Evolutionary conservation across 2,113 vertebrate species (phyloP), one percentile per base, ranked within the genome.

Genomic region (Columba janthina): DNA sequence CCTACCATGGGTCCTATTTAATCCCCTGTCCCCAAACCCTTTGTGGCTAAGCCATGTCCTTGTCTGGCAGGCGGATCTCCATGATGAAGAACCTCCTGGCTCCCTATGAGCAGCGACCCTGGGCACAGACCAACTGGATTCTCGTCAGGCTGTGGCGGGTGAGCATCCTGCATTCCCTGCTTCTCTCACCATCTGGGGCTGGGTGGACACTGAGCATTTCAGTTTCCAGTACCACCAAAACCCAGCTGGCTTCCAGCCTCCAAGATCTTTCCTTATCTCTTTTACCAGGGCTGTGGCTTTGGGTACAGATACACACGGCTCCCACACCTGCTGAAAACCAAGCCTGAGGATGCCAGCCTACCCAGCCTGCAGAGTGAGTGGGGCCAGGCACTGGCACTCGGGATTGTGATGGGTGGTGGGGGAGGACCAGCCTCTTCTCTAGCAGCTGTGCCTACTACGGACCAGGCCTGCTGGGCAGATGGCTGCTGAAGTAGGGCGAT

Each of bases 101-200:
- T 56, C 99, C 99, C 1, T 99, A 99, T 13, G 99, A 99, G 81
- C 99, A 99, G 97, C 98, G 99, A 70, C 99, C 99, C 19, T 99
- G 99, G 99, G 99, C 99, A 32, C 99, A 99, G 97, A 99, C 99
- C 90, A 99, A 99, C 97, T 99, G 99, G 99, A 99, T 99, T 92
- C 98, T 99, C 3, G 99, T 99, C 90, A 97, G 99, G 75, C 98
- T 99, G 50, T 99, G 99, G 99, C 98, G 99, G 98, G 99, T 99
- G 93, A 98, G 95, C 13, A 1, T 76, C 50, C 81, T 67, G 12
- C 17, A 5, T 46, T 66, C 44, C 42, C 60, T 74, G 5, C 42
- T 10, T 28, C 24, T 76, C 78, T 38, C 72, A 31, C 10, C 8
- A 2, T n/a, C 25, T 66, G 46, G 61, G 57, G 22, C 42, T 90